Evolutionary conservation across 1,140 invertebrate species (phyloP).

Genomic region (Brachionus calyciflorus): DNA sequence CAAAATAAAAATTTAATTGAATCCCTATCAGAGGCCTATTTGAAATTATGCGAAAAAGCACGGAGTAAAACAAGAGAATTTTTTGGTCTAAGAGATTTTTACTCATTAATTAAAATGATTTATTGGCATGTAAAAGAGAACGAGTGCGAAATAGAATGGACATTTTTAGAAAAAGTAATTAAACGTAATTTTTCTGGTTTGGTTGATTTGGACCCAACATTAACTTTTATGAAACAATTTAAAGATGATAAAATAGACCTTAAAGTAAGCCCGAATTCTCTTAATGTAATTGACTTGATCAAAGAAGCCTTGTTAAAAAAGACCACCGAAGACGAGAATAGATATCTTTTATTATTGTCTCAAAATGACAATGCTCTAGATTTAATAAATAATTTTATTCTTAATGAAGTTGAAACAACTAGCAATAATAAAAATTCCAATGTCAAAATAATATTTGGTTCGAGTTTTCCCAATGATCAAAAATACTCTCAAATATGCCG

Average conservation of each 20-base stretch:
- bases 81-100: conserved; percentile 59
- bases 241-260: conserved; percentile 3
- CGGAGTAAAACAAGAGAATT: conserved; percentile 52
- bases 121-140: conserved; percentile 50
- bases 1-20: conserved; percentile 30
- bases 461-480: conserved; percentile 39
- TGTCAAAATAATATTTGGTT: conserved; percentile 32
- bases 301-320: conserved; percentile 20
- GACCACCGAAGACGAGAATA: conserved; percentile 48
- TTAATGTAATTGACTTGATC: conserved; percentile 47
- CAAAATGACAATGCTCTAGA: conserved; percentile 42
- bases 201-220: conserved; percentile 49
- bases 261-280: not conserved
- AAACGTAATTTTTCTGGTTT: conserved; percentile 54
- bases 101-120: conserved; percentile 57
- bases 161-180: conserved; percentile 51
- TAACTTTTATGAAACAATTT: conserved; percentile 49
- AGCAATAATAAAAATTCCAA: conserved; percentile 26
- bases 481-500: conserved; percentile 53
- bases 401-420: not conserved
- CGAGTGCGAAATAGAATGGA: conserved; percentile 48
- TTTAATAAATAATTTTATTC: conserved; percentile 40
- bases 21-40: conserved; percentile 52
- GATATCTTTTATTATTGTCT: conserved; percentile 21
- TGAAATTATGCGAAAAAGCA: conserved; percentile 51